Conservation (phyloP, 1,140 invertebrate species). For the Drosophila miranda region DNA sequence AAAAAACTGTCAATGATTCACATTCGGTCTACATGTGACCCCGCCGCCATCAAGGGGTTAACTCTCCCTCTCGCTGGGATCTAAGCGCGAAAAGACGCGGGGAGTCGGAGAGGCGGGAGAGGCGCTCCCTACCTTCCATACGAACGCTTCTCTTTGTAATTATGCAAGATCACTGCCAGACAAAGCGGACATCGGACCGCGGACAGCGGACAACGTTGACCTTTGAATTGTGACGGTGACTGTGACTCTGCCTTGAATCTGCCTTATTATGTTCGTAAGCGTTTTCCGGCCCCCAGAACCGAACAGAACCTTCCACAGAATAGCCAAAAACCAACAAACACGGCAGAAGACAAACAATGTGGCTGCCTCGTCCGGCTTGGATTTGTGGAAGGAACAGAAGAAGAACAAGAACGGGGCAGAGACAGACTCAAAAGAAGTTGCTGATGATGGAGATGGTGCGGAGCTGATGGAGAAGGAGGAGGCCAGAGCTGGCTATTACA, state of each 20-base stretch:
- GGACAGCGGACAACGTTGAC: conserved; percentile 67
- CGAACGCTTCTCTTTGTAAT: conserved; percentile 60
- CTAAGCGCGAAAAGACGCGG: conserved; percentile 2
- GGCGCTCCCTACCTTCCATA: conserved; percentile 24
- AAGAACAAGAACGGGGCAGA: background rate
- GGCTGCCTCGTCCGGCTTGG: conserved; percentile 65
- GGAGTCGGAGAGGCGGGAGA: background rate
- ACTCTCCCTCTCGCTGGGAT: conserved; percentile 36
- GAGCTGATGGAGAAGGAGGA: too few relatives aligned
- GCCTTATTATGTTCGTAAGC: conserved; percentile 69
- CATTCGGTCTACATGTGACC: conserved; percentile 60
- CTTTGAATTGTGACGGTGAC: conserved; percentile 44
- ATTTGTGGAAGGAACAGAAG: conserved; percentile 21
- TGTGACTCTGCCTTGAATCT: conserved; percentile 15
- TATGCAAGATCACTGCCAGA: conserved; percentile 78
- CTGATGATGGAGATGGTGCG: too few relatives aligned
- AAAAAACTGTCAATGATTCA: conserved; percentile 75
- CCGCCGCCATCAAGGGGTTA: conserved; percentile 69
- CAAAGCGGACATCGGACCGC: background rate
- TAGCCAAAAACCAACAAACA: conserved; percentile 24
- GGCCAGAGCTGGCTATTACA: too few relatives aligned
- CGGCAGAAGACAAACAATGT: conserved; percentile 23
- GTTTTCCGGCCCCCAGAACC: conserved; percentile 60
- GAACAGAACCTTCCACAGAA: conserved; percentile 20
- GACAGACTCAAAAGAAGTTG: too few relatives aligned